Evolutionary conservation across 2,888 invertebrate species (phyloP).

Genomic region (Melipona bicolor): DNA sequence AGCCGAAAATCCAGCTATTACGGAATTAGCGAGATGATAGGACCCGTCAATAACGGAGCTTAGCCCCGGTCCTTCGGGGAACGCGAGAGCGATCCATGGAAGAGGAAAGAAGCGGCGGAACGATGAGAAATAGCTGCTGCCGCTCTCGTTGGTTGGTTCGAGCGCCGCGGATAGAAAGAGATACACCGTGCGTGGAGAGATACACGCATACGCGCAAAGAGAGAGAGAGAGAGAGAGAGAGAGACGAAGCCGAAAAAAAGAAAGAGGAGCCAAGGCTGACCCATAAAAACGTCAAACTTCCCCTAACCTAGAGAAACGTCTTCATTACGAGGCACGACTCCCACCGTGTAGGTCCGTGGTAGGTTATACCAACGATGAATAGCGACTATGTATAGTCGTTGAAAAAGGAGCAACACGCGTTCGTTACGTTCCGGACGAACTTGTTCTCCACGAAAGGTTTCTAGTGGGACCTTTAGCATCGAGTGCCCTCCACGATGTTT

Average conservation of each 20-base stretch:
- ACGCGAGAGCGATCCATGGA: slow-evolving; percentile 55
- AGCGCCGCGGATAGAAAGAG: slow-evolving; percentile 26
- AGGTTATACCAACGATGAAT: slow-evolving; percentile 72
- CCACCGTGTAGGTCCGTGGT: slow-evolving; percentile 72
- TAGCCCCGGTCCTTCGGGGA: slow-evolving; percentile 72
- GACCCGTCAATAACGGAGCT: slow-evolving; percentile 80
- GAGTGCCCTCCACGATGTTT: slow-evolving; percentile 72
- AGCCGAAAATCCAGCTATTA: slow-evolving; percentile 80
- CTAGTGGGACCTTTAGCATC: slow-evolving; percentile 71
- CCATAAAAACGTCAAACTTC: slow-evolving; percentile 84
- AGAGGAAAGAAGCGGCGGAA: slow-evolving; percentile 38
- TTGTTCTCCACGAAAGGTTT: slow-evolving; percentile 70
- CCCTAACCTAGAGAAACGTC: slow-evolving; percentile 84
- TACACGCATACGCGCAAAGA: too few species aligned
- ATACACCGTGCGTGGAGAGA: slow-evolving; percentile 1
- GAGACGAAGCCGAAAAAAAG: slow-evolving; percentile 65
- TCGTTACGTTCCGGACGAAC: slow-evolving; percentile 56
- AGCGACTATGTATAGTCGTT: slow-evolving; percentile 72
- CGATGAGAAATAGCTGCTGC: slow-evolving; percentile 46
- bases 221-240: slow-evolving; percentile 13
- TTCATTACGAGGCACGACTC: slow-evolving; percentile 80
- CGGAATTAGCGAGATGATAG: slow-evolving; percentile 83
- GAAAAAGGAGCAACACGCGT: slow-evolving; percentile 59
- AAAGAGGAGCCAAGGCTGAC: slow-evolving; percentile 77
- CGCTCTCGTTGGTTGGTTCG: not conserved